Evolutionary conservation across 2,797 vertebrate genomes (phyloP), one percentile per base, ranked within the genome.

Genomic region (Falco rusticolus): DNA sequence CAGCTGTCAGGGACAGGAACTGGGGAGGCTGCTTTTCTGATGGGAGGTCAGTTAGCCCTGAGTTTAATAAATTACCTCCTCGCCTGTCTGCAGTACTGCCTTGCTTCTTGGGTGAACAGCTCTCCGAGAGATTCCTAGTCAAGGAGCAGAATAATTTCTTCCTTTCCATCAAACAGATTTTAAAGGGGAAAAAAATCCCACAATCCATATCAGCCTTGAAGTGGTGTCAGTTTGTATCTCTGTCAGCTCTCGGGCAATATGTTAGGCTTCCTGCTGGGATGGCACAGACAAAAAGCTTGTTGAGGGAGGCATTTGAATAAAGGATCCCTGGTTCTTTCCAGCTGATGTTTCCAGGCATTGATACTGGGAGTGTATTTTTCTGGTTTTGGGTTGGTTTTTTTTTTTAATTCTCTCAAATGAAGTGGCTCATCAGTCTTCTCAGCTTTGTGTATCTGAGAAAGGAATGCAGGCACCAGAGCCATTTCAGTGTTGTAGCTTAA

Each of bases 281-380:
- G 87, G 93, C 70, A 89, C 66, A 76, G 70, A 94, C 63, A 90
- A 94, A 87, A 96, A 56, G 65, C 80, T 94, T 94, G 80, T 57
- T 78, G 74, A 82, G 34, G 92, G 86, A 94, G 74, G 45, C n/a
- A 33, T 89, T 83, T 94, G 93, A 59, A 76, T 84, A n/a, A 91
- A 90, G 43, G 37, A 93, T 41, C 33, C 10, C 61, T 78, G 65
- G 18, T 88, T 94, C 72, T 75, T 94, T 78, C 60, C 76, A 83
- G 85, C 22, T 91, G 90, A 75, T 0, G 2, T 71, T 89, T 91
- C 85, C 83, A 95, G 65, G 61, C 41, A 31, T 93, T 95, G 90
- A 84, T 90, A 37, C 61, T 88, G 57, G 57, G 48, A 91, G 29
- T 20, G n/a, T 77, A 22, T 83, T 94, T 94, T 94, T 87, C n/a